Percentiles rank a stretch among this genome's conserved stretches.
Evolutionary conservation across 2,888 invertebrate genomes (phyloP).

Genomic region (Melipona bicolor): DNA sequence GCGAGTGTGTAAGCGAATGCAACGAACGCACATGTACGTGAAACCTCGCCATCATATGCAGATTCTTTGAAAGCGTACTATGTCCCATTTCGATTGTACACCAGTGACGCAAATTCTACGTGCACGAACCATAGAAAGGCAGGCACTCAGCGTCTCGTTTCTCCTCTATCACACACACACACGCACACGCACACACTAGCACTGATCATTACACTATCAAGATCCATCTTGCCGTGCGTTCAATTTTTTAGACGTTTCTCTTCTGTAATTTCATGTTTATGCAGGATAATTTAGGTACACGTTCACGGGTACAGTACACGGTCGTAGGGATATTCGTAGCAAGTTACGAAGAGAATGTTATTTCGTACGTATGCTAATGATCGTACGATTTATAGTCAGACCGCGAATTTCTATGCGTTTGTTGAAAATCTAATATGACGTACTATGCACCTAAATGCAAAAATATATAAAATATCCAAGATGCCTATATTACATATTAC

Average conservation of each 20-base stretch:
- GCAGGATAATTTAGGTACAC: too few relatives aligned
- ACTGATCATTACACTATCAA: conserved; percentile 15
- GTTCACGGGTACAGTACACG: too few relatives aligned
- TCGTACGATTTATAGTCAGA: too few relatives aligned
- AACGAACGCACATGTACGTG: conserved; percentile 21
- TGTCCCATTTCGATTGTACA: conserved; percentile 40
- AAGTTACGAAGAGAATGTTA: too few relatives aligned
- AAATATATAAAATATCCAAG: too few relatives aligned
- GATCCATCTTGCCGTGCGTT: neutral
- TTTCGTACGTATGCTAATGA: too few relatives aligned
- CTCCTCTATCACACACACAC: neutral
- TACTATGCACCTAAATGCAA: too few relatives aligned
- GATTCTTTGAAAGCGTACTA: conserved; percentile 47
- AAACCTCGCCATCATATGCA: conserved; percentile 46
- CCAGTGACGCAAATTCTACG: conserved; percentile 27
- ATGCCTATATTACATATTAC: too few relatives aligned
- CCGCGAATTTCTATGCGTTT: too few relatives aligned
- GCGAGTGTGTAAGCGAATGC: conserved; percentile 5
- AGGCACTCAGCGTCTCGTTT: conserved; percentile 6
- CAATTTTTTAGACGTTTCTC: conserved; percentile 1
- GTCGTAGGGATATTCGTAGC: too few relatives aligned
- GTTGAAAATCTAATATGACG: too few relatives aligned
- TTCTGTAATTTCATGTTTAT: too few relatives aligned
- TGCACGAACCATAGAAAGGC: neutral
- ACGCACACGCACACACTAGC: neutral